phyloP scores from a whole-genome alignment of 2,888 invertebrate species.

The Nemotelus nigrinus region DNA sequence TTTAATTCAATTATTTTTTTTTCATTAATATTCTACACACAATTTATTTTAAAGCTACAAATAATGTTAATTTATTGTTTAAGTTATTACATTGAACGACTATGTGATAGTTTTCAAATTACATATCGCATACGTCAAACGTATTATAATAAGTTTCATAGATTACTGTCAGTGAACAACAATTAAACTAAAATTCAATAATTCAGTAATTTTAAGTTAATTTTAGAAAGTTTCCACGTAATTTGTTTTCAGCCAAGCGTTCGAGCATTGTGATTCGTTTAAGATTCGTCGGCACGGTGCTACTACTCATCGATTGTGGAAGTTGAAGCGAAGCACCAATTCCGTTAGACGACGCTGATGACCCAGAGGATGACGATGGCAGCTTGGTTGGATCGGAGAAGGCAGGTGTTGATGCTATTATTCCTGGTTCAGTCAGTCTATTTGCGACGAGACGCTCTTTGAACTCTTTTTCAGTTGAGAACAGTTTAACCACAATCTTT shows the following conservation, averaged over 20 bases:
- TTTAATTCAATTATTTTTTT: too few relatives aligned
- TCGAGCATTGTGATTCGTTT: slow-evolving; percentile 55
- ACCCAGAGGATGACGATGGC: neutral
- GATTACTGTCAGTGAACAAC: too few relatives aligned
- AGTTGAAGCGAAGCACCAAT: slow-evolving; percentile 21
- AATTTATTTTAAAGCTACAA: too few relatives aligned
- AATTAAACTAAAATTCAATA: too few relatives aligned
- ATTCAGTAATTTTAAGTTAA: slow-evolving; percentile 51
- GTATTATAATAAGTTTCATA: too few relatives aligned
- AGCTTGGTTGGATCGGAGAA: neutral
- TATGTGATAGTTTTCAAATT: too few relatives aligned
- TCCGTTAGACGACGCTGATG: slow-evolving; percentile 12
- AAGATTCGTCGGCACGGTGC: slow-evolving; percentile 53
- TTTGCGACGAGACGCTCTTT: slow-evolving; percentile 52
- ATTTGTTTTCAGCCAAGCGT: slow-evolving; percentile 55
- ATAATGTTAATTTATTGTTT: too few relatives aligned
- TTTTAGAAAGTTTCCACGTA: slow-evolving; percentile 53
- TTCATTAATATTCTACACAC: too few relatives aligned
- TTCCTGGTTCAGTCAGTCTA: slow-evolving; percentile 52
- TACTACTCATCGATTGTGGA: slow-evolving; percentile 40
- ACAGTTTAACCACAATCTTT: slow-evolving; percentile 48
- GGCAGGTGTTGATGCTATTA: slow-evolving; percentile 43
- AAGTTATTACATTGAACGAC: too few relatives aligned
- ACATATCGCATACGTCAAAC: too few relatives aligned
- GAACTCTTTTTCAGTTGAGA: slow-evolving; percentile 54